These are phyloP conservation scores for Achlya flavicornis DNA, from an alignment of 2,888 invertebrate genomes.

Conservation along the genomic window DNA sequence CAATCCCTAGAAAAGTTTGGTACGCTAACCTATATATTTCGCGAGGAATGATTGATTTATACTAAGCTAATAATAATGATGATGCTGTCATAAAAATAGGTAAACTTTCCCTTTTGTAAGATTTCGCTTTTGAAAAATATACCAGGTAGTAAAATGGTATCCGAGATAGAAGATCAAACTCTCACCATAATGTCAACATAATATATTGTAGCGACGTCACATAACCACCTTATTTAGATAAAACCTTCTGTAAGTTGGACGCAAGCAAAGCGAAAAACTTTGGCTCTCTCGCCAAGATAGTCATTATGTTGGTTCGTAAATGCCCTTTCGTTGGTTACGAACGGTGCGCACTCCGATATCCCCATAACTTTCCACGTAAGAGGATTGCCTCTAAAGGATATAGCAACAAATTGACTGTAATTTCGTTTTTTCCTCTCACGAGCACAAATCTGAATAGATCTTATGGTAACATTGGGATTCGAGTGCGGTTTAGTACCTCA, in stretches of 20 bases:
- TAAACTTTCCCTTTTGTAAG: background rate
- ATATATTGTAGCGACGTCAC: constrained; percentile 26
- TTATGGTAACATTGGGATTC: constrained; percentile 51
- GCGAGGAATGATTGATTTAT: too few species aligned
- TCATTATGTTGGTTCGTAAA: constrained; percentile 57
- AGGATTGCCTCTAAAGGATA: constrained; percentile 78
- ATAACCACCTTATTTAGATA: constrained; percentile 66
- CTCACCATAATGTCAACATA: background rate
- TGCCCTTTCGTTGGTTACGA: constrained; percentile 25
- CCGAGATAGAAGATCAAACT: background rate
- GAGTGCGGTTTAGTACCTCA: constrained; percentile 63
- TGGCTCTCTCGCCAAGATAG: constrained; percentile 63
- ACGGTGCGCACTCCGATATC: constrained; percentile 27
- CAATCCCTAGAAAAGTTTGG: too few species aligned
- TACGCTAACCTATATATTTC: background rate
- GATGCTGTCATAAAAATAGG: background rate
- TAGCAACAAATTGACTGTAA: constrained; percentile 78
- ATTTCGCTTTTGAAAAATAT: background rate
- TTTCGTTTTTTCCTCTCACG: constrained; percentile 80
- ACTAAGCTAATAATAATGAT: too few species aligned
- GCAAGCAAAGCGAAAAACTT: constrained; percentile 64
- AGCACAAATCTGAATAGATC: constrained; percentile 62
- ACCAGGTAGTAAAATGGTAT: background rate
- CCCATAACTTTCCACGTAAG: constrained; percentile 53
- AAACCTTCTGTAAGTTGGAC: constrained; percentile 51